Base-by-base conservation (phyloP, 1,140 invertebrate species). In the Mya arenaria region DNA sequence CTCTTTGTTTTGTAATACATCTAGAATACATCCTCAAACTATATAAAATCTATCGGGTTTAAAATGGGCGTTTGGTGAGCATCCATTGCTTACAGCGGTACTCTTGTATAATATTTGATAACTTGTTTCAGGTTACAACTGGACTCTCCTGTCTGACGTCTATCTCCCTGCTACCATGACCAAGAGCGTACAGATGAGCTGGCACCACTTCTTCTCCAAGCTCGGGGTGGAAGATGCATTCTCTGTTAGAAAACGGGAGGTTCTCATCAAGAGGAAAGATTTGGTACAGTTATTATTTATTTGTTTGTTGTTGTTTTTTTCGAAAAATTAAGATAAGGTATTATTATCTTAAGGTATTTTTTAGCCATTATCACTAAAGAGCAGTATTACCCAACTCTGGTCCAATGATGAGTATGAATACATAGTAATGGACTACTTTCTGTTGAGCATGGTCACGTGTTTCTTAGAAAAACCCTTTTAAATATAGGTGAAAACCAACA, bases 191-290 rank as follows among this genome's bases (percentile, higher is more conserved):
- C 52, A 82, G 32, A 74, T 72, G 17, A 58, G 62, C 3, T 92
- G 91, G 91, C 85, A 84, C 25, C 80, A 87, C 10, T 92, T 92
- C 79, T 88, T 92, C 71, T 37, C 62, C 3, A 86, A 89, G 68
- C 87, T 92, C 30, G 88, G 90, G 0, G 88, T 92, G 30, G 84
- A 84, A 0, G 87, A 89, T 39, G 90, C 90, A 62, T 75, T 92
- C 30, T 60, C 80, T 30, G 68, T 92, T 5, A 83, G 65, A 65
- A 62, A 78, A 37, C 55, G 56, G 23, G 71, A 82, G 17, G 65
- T 88, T 6, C 79, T 74, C 8, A 44, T 89, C 8, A 69, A 65
- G 4, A 23, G 8, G 52, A 66, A 83, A 28, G 66, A 83, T 5
- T 63, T 87, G 60, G 89, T 90, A n/a, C n/a, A n/a, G n/a, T n/a